Conservation (phyloP, 92 coral and sea anemone species). For the Diadumene lineata region DNA sequence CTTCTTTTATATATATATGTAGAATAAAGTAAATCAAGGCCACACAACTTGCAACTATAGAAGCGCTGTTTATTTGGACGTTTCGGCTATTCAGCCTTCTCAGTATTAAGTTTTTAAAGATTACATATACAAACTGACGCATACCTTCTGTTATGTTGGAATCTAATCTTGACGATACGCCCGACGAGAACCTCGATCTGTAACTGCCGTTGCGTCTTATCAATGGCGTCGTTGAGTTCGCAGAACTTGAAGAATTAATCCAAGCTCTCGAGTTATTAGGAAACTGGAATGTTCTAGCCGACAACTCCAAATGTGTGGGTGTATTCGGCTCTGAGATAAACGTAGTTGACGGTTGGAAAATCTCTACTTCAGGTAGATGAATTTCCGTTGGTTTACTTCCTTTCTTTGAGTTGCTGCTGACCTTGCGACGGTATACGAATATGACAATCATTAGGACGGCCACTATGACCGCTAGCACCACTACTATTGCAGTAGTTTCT, state of each 20-base stretch:
- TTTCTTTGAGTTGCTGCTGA: neutral
- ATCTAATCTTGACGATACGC: conserved; percentile 81
- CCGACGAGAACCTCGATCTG: conserved; percentile 89
- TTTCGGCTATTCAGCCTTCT: no score
- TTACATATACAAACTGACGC: neutral
- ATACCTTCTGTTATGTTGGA: conserved; percentile 90
- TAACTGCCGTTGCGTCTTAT: conserved; percentile 85
- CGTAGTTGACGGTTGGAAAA: conserved; percentile 28
- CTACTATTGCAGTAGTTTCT: no score
- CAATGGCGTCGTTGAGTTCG: conserved; percentile 79
- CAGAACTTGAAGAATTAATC: conserved; percentile 79
- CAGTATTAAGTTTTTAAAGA: neutral
- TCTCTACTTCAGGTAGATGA: conserved; percentile 28
- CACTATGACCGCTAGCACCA: no score
- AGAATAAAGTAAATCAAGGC: no score
- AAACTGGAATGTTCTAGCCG: conserved; percentile 54
- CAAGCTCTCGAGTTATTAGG: conserved; percentile 61
- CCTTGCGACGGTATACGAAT: conserved; percentile 24
- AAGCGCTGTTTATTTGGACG: no score
- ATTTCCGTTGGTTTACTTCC: conserved; percentile 22
- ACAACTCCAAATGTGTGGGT: conserved; percentile 53
- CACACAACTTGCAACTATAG: no score
- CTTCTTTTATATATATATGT: no score
- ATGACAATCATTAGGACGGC: conserved; percentile 12
- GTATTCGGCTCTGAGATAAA: conserved; percentile 64